These are phyloP conservation scores for Lepisosteus osseus DNA, from an alignment of 2,113 vertebrate species.

Conservation along the genomic window DNA sequence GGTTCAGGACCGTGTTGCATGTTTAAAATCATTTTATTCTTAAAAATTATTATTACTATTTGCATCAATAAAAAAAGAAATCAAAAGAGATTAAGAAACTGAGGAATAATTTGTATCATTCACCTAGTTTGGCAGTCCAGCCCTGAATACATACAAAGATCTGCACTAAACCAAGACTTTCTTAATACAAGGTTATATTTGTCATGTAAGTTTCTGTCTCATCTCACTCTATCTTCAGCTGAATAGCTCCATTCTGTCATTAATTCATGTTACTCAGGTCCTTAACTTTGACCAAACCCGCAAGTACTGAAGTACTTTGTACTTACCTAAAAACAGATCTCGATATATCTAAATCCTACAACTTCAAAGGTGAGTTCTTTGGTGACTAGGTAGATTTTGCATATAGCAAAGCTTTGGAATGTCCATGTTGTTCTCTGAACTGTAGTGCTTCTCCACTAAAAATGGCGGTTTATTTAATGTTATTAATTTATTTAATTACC, in stretches of 20 bases:
- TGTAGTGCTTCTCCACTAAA: conserved; percentile 25
- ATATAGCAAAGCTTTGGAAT: conserved; percentile 53
- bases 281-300: conserved; percentile 63
- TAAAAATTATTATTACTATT: too few relatives aligned
- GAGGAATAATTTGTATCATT: neutral
- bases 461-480: neutral
- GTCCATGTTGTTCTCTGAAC: conserved; percentile 52
- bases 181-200: conserved; percentile 60
- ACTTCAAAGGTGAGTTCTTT: conserved; percentile 65
- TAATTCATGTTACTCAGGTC: conserved; percentile 47
- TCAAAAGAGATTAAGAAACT: neutral
- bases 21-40: too few relatives aligned
- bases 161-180: conserved; percentile 49
- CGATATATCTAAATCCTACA: conserved; percentile 65
- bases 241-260: conserved; percentile 58
- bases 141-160: conserved; percentile 42
- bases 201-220: conserved; percentile 63
- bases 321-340: conserved; percentile 65
- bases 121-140: too few relatives aligned
- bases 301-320: conserved; percentile 62
- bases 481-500: neutral
- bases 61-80: neutral
- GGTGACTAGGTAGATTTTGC: conserved; percentile 54
- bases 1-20: too few relatives aligned
- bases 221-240: conserved; percentile 52